phyloP scores from a whole-genome alignment of 1,140 invertebrate species.

The Aradophagus sp. region DNA sequence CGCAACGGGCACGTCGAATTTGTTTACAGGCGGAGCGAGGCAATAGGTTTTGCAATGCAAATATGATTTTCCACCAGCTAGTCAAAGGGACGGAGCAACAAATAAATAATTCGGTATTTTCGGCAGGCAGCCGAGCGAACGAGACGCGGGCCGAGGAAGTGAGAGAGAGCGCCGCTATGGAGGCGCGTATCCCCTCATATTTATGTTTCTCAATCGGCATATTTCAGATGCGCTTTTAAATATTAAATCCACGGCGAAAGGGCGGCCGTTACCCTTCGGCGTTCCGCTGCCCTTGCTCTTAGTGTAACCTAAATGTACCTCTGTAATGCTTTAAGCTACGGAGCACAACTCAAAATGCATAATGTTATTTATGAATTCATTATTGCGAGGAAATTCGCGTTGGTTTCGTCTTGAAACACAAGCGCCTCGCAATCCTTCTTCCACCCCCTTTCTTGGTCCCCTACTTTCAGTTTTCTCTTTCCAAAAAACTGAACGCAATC shows the following conservation, averaged over 20 bases:
- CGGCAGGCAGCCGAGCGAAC: too few relatives aligned
- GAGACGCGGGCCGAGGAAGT: constrained; percentile 51
- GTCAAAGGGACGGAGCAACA: constrained; percentile 53
- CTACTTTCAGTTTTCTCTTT: too few relatives aligned
- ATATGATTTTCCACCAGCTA: constrained; percentile 43
- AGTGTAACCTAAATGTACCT: constrained; percentile 54
- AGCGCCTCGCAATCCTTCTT: too few relatives aligned
- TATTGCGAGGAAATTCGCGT: constrained; percentile 17
- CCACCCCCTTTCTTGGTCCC: not conserved
- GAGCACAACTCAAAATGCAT: constrained; percentile 43
- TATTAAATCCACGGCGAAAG: constrained; percentile 64
- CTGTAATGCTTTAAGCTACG: constrained; percentile 40
- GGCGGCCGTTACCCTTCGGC: constrained; percentile 53
- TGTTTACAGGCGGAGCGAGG: constrained; percentile 31
- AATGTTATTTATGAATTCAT: constrained; percentile 47
- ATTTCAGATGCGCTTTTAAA: constrained; percentile 72
- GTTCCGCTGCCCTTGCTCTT: constrained; percentile 51
- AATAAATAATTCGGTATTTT: constrained; percentile 62
- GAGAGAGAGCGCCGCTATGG: constrained; percentile 38
- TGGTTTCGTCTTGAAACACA: too few relatives aligned
- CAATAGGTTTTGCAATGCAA: constrained; percentile 49
- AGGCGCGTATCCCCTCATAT: constrained; percentile 60
- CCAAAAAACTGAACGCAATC: too few relatives aligned
- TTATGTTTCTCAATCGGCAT: constrained; percentile 71
- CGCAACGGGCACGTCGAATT: too few relatives aligned